Evolutionary conservation across 2,888 invertebrate genomes (phyloP).

Genomic region (Octonoba sinensis): DNA sequence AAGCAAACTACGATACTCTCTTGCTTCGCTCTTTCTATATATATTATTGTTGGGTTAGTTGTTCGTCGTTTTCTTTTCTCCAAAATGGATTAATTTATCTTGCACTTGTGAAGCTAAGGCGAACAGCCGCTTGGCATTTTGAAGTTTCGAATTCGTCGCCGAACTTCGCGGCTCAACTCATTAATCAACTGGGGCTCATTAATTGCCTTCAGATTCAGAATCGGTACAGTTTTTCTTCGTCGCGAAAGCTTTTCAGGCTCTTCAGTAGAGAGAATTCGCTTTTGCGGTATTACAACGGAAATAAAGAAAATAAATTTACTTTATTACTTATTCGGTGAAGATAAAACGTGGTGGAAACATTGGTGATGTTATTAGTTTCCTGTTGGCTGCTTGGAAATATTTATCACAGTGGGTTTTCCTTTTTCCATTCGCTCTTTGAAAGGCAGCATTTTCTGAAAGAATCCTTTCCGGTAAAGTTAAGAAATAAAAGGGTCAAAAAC

Average conservation of each 20-base stretch:
- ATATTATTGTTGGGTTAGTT: conserved; percentile 63
- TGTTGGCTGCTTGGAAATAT: conserved; percentile 20
- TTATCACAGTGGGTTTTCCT: conserved; percentile 15
- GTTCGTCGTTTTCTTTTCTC: conserved; percentile 56
- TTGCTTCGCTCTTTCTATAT: conserved; percentile 42
- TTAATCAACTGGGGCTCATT: conserved; percentile 59
- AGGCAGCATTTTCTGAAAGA: too few species aligned
- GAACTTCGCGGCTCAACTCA: conserved; percentile 49
- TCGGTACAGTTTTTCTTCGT: conserved; percentile 51
- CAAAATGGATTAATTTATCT: conserved; percentile 62
- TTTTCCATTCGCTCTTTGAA: background rate
- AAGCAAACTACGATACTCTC: conserved; percentile 23
- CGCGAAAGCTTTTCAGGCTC: conserved; percentile 36
- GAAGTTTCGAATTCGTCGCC: conserved; percentile 59
- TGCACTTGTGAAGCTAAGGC: conserved; percentile 56
- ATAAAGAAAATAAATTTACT: conserved; percentile 48
- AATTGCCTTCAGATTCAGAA: conserved; percentile 64
- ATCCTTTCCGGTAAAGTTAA: too few species aligned
- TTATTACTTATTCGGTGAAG: conserved; percentile 29
- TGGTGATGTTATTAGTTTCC: conserved; percentile 35
- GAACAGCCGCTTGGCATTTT: conserved; percentile 47
- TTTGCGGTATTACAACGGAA: conserved; percentile 18
- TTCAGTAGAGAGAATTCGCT: conserved; percentile 17
- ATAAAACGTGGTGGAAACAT: conserved; percentile 20
- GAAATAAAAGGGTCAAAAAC: too few species aligned